phyloP scores from a whole-genome alignment of 2,888 invertebrate genomes.

The Cephus sareptanus region DNA sequence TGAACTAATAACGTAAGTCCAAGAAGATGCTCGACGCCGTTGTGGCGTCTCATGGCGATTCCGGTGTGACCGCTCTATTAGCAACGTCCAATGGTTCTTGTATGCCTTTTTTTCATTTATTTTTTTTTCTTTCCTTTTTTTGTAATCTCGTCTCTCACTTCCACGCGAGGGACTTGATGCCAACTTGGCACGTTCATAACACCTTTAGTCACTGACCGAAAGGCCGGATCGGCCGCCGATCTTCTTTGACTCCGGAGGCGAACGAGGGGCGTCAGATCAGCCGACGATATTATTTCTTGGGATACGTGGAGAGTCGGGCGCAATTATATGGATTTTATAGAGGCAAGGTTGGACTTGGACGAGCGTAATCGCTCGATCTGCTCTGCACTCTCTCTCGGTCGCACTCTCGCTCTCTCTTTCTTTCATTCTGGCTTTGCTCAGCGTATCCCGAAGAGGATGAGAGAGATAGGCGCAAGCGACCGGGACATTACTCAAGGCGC shows the following conservation, averaged over 20 bases:
- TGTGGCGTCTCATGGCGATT: not conserved
- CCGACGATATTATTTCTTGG: conserved; percentile 36
- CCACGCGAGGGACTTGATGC: not conserved
- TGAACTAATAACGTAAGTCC: not conserved
- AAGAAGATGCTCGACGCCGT: not conserved
- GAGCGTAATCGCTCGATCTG: conserved; percentile 44
- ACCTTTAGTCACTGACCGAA: not conserved
- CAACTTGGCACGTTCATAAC: not conserved
- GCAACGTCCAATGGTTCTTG: not conserved
- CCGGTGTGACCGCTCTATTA: not conserved
- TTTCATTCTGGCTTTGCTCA: not conserved
- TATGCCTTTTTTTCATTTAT: not conserved
- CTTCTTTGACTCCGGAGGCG: not conserved
- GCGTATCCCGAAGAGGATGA: conserved; percentile 3
- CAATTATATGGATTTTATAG: conserved; percentile 59
- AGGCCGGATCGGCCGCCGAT: not conserved
- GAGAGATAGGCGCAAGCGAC: conserved; percentile 9
- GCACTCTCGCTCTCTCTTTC: not conserved
- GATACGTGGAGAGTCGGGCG: conserved; percentile 29
- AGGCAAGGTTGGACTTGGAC: conserved; percentile 30
- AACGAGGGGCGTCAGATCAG: conserved; percentile 26
- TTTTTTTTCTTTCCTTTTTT: too few relatives aligned
- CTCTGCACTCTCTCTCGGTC: conserved; percentile 27
- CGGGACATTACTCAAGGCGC: conserved; percentile 20
- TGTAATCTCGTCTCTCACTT: not conserved